phyloP scores from a whole-genome alignment of 1,140 invertebrate genomes.

The Drosophila quadrilineata region DNA sequence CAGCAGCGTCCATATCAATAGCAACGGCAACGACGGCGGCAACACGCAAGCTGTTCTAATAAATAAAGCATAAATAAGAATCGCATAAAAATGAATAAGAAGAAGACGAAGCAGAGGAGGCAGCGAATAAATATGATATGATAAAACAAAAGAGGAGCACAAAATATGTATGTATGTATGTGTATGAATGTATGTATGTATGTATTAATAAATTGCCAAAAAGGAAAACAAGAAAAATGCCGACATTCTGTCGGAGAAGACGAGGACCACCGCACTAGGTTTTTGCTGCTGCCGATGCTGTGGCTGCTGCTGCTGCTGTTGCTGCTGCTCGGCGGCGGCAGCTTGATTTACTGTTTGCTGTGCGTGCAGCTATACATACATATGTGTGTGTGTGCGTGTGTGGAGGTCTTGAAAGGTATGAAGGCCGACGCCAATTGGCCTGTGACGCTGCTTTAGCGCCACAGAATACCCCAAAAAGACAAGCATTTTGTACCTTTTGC shows the following conservation, averaged over 20 bases:
- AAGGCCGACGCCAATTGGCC: conserved; percentile 77
- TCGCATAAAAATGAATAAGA: conserved; percentile 19
- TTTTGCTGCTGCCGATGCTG: conserved; percentile 33
- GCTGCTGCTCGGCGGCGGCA: conserved; percentile 54
- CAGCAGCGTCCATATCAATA: not conserved
- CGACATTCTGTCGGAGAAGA: conserved; percentile 56
- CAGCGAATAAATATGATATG: not conserved
- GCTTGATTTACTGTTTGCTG: conserved; percentile 57
- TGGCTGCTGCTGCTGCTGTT: conserved; percentile 35
- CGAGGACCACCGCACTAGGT: conserved; percentile 69
- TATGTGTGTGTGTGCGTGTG: not conserved
- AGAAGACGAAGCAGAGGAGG: conserved; percentile 2
- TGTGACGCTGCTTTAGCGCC: conserved; percentile 60
- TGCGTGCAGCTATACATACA: not conserved
- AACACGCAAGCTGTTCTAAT: conserved; percentile 44
- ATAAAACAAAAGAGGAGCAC: not conserved
- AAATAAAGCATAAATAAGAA: conserved; percentile 52
- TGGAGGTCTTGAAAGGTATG: conserved; percentile 47
- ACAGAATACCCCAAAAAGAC: conserved; percentile 32
- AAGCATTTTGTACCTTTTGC: conserved; percentile 19
- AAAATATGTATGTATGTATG: too few relatives aligned
- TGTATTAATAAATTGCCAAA: conserved; percentile 59
- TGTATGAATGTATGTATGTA: too few relatives aligned
- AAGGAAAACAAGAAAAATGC: conserved; percentile 56
- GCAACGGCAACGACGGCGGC: not conserved